Conservation (phyloP, 1,140 invertebrate species). For the Papilio polyxenes region DNA sequence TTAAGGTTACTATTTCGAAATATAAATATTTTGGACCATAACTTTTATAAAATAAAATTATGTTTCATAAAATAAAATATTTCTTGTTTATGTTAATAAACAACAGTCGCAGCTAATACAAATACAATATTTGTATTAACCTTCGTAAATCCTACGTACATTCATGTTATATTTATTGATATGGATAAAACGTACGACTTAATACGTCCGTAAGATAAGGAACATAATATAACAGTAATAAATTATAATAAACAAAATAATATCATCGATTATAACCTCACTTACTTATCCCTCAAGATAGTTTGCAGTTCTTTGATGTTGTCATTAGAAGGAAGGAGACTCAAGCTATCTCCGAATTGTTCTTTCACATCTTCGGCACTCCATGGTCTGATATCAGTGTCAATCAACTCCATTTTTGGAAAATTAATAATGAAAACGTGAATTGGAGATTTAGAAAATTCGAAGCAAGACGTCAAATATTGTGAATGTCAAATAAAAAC, state of each 20-base stretch:
- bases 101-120: neutral
- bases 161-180: neutral
- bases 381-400: slow-evolving; percentile 72
- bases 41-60: neutral
- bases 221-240: neutral
- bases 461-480: slow-evolving; percentile 26
- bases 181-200: neutral
- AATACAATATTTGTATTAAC: neutral
- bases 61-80: neutral
- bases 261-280: slow-evolving; percentile 61
- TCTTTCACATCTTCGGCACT: slow-evolving; percentile 72
- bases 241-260: slow-evolving; percentile 37
- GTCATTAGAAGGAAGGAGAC: slow-evolving; percentile 90
- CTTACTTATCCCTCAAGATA: slow-evolving; percentile 96
- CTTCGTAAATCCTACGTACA: neutral
- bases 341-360: slow-evolving; percentile 90
- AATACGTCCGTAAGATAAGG: neutral
- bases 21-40: too few species aligned
- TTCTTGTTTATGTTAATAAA: neutral
- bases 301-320: slow-evolving; percentile 97
- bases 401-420: slow-evolving; percentile 66
- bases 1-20: too few species aligned
- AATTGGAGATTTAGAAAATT: neutral
- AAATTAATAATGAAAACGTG: slow-evolving; percentile 24
- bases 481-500: slow-evolving; percentile 38